These are phyloP conservation scores for Lasiurus borealis DNA, from an alignment of 2,113 vertebrate species.

Conservation along the genomic window DNA sequence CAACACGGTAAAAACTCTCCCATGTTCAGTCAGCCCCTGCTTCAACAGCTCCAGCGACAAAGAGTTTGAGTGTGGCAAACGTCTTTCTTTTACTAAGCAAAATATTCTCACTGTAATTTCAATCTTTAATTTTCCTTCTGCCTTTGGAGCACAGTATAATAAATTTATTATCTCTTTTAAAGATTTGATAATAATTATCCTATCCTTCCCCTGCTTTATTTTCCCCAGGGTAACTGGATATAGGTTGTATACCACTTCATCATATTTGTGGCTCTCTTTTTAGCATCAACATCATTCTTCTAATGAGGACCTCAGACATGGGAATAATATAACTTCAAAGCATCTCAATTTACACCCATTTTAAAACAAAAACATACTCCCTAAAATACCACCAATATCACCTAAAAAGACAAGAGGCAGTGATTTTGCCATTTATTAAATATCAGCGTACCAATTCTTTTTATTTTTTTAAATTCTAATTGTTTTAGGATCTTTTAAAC, in stretches of 20 bases:
- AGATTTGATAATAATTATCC: slow-evolving; percentile 32
- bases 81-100: slow-evolving; percentile 47
- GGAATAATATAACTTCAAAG: neutral
- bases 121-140: slow-evolving; percentile 67
- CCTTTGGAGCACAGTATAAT: slow-evolving; percentile 54
- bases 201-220: neutral
- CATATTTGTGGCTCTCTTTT: slow-evolving; percentile 48
- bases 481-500: neutral
- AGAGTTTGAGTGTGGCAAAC: neutral
- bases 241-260: neutral
- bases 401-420: neutral
- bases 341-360: neutral
- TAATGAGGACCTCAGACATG: slow-evolving; percentile 21
- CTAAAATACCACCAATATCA: neutral
- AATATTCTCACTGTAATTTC: slow-evolving; percentile 51
- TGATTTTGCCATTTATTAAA: neutral
- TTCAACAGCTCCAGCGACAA: neutral
- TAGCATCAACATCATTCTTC: slow-evolving; percentile 21
- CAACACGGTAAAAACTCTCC: neutral
- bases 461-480: neutral
- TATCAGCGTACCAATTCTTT: neutral
- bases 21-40: neutral
- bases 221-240: neutral
- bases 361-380: slow-evolving; percentile 11
- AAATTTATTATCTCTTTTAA: slow-evolving; percentile 66